These are phyloP conservation scores for Enteromius unitaeniatus DNA, from an alignment of 2,797 vertebrate species.

Conservation along the genomic window DNA sequence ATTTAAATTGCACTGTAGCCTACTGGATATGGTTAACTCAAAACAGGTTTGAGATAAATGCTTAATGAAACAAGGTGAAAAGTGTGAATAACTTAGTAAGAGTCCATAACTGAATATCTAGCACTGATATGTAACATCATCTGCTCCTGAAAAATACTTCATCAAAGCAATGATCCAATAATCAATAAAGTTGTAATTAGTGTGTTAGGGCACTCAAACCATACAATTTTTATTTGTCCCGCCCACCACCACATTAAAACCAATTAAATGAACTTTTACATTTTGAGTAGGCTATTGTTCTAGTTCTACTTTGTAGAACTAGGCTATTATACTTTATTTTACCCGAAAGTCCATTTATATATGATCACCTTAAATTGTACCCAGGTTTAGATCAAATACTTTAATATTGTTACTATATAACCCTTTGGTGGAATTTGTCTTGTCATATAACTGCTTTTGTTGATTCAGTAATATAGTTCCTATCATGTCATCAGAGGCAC, in stretches of 20 bases:
- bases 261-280: background rate
- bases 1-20: background rate
- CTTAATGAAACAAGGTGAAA: background rate
- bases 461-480: slow-evolving; percentile 48
- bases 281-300: background rate
- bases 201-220: background rate
- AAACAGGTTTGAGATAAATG: background rate
- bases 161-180: background rate
- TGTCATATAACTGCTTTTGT: slow-evolving; percentile 19
- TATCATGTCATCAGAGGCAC: slow-evolving; percentile 58
- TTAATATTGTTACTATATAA: background rate
- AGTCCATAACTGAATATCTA: background rate
- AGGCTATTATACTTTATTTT: background rate
- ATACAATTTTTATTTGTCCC: background rate
- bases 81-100: background rate
- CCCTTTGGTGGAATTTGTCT: background rate
- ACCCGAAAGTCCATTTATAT: background rate
- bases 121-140: background rate
- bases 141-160: background rate
- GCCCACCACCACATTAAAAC: background rate
- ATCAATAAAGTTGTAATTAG: background rate
- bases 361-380: background rate
- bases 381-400: background rate
- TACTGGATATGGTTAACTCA: background rate
- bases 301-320: too few relatives aligned